These are phyloP conservation scores for Cydia amplana DNA, from an alignment of 1,140 invertebrate genomes.

Conservation along the genomic window DNA sequence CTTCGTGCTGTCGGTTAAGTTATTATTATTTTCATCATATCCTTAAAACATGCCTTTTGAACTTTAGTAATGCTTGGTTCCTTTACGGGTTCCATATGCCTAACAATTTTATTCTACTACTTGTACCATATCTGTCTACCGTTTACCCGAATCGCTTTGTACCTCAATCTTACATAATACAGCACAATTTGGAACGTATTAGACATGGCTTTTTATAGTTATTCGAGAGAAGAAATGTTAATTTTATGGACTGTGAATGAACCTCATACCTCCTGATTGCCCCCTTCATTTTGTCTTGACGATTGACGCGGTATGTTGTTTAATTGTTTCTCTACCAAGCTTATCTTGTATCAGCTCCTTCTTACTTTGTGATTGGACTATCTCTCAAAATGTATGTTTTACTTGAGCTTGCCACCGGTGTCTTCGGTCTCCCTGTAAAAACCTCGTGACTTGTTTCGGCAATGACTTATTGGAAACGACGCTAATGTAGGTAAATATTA, in stretches of 20 bases:
- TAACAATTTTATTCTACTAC: conserved; percentile 44
- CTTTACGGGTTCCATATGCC: conserved; percentile 51
- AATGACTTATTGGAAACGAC: conserved; percentile 32
- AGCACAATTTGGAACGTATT: conserved; percentile 62
- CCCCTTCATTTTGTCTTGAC: conserved; percentile 26
- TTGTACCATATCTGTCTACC: conserved; percentile 41
- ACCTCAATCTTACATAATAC: conserved; percentile 50
- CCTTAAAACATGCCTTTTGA: conserved; percentile 53
- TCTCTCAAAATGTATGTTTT: conserved; percentile 38
- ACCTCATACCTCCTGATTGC: conserved; percentile 41
- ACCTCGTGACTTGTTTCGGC: conserved; percentile 48
- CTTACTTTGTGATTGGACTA: conserved; percentile 41
- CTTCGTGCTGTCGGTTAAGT: conserved; percentile 50
- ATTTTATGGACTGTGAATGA: conserved; percentile 51
- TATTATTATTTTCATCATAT: conserved; percentile 50
- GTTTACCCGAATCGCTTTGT: conserved; percentile 65
- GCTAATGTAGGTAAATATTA: not conserved
- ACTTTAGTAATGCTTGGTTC: conserved; percentile 69
- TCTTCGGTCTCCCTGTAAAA: conserved; percentile 43
- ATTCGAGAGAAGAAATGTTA: conserved; percentile 43
- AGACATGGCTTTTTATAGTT: conserved; percentile 68
- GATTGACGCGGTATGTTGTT: conserved; percentile 43
- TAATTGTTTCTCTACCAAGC: conserved; percentile 41
- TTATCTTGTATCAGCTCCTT: conserved; percentile 44
- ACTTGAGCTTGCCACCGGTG: conserved; percentile 43